Evolutionary conservation across 2,888 invertebrate species (phyloP).

Genomic region (Phasia obesa): DNA sequence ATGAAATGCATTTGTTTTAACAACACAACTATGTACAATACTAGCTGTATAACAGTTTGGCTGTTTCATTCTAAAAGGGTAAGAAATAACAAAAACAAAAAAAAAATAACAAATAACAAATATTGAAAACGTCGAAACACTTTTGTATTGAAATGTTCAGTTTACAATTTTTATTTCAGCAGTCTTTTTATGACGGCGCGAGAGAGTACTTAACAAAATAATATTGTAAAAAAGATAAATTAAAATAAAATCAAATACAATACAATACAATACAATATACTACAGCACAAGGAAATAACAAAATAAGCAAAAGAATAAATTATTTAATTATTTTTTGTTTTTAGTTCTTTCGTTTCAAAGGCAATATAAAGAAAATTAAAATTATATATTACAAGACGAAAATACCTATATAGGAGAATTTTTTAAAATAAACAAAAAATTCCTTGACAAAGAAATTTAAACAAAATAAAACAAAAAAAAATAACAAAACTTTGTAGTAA

Average conservation of each 20-base stretch:
- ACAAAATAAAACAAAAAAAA: too few species aligned
- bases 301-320: slow-evolving; percentile 48
- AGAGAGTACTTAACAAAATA: slow-evolving; percentile 68
- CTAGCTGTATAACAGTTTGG: slow-evolving; percentile 61
- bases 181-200: slow-evolving; percentile 71
- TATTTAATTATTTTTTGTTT: slow-evolving; percentile 27
- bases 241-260: slow-evolving; percentile 16
- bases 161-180: slow-evolving; percentile 68
- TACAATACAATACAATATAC: slow-evolving; percentile 38
- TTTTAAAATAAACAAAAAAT: slow-evolving; percentile 24
- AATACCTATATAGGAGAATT: slow-evolving; percentile 15
- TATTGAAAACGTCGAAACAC: slow-evolving; percentile 37
- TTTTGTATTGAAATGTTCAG: slow-evolving; percentile 66
- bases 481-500: slow-evolving; percentile 27
- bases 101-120: slow-evolving; percentile 10
- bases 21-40: slow-evolving; percentile 46
- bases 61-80: slow-evolving; percentile 51
- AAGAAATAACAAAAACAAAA: slow-evolving; percentile 24
- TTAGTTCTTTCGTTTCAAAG: slow-evolving; percentile 37
- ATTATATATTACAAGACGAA: slow-evolving; percentile 22
- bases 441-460: slow-evolving; percentile 34
- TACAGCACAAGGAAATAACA: slow-evolving; percentile 49
- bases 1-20: slow-evolving; percentile 48
- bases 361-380: neutral
- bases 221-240: slow-evolving; percentile 45